phyloP scores from a whole-genome alignment of 2,888 invertebrate genomes.

The Melieria picta region DNA sequence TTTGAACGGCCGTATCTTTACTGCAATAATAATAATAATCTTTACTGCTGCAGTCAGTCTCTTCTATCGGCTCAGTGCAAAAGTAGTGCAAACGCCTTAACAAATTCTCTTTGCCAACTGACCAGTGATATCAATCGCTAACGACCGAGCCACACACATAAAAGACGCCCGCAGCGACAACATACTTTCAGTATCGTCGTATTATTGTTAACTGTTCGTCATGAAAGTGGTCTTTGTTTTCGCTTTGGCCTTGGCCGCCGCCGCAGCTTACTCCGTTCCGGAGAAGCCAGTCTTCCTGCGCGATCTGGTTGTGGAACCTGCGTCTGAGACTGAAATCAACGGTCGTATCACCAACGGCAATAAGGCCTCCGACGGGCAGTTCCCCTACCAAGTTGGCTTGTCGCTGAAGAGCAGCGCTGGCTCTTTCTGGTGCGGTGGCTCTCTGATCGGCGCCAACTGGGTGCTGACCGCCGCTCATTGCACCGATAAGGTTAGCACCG shows the following conservation, averaged over 20 bases:
- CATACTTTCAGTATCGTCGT: too few relatives aligned
- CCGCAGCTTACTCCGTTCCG: slow-evolving; percentile 17
- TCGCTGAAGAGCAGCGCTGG: background rate
- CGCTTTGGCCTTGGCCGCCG: slow-evolving; percentile 15
- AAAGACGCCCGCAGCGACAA: too few relatives aligned
- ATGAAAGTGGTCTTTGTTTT: slow-evolving; percentile 17
- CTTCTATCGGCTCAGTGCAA: too few relatives aligned
- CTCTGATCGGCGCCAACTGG: slow-evolving; percentile 41
- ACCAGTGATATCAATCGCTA: too few relatives aligned
- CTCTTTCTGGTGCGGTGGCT: slow-evolving; percentile 45
- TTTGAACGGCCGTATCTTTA: too few relatives aligned
- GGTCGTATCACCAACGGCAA: slow-evolving; percentile 26
- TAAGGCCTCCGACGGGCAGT: slow-evolving; percentile 10
- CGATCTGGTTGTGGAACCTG: slow-evolving; percentile 3
- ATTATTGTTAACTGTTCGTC: background rate
- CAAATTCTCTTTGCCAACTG: too few relatives aligned
- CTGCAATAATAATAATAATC: too few relatives aligned
- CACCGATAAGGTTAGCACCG: slow-evolving; percentile 40
- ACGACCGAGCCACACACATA: too few relatives aligned
- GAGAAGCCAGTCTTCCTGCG: slow-evolving; percentile 6
- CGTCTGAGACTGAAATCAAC: background rate
- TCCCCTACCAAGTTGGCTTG: slow-evolving; percentile 26
- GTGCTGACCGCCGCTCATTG: slow-evolving; percentile 48
- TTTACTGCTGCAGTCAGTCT: too few relatives aligned
- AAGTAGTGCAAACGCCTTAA: too few relatives aligned